Percentiles rank a stretch among this genome's conserved stretches.
Evolutionary conservation across 2,888 invertebrate genomes (phyloP).

Genomic region (Mythimna lalbum): DNA sequence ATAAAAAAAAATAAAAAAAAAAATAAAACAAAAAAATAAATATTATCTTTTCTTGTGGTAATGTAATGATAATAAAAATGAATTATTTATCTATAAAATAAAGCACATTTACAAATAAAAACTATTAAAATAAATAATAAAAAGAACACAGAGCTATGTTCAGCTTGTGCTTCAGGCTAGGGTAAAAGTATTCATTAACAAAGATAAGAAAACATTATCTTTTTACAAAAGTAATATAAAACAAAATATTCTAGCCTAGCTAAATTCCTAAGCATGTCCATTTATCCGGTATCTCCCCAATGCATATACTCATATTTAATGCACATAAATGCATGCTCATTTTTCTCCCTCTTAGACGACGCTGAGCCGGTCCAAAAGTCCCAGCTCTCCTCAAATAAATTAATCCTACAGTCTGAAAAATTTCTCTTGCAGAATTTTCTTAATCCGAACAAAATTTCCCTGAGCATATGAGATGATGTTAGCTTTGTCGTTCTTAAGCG

Average conservation of each 20-base stretch:
- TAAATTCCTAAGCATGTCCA: constrained; percentile 22
- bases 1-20: too few species aligned
- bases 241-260: not conserved
- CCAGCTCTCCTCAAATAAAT: constrained; percentile 46
- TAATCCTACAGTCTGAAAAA: constrained; percentile 51
- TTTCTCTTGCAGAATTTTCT: constrained; percentile 37
- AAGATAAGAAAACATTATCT: constrained; percentile 1
- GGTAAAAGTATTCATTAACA: too few species aligned
- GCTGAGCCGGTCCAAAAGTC: constrained; percentile 31
- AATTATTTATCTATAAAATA: too few species aligned
- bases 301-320: constrained; percentile 45
- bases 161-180: too few species aligned
- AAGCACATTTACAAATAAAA: too few species aligned
- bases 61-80: too few species aligned
- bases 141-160: too few species aligned
- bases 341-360: constrained; percentile 45
- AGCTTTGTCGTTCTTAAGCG: constrained; percentile 27
- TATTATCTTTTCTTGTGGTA: too few species aligned
- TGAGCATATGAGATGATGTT: constrained; percentile 6
- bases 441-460: constrained; percentile 24
- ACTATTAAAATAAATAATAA: too few species aligned
- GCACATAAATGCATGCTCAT: constrained; percentile 58
- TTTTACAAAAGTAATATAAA: constrained; percentile 2
- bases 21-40: too few species aligned
- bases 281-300: constrained; percentile 42